Evolutionary conservation across 2,888 invertebrate genomes (phyloP).

Genomic region (Agapostemon virescens): DNA sequence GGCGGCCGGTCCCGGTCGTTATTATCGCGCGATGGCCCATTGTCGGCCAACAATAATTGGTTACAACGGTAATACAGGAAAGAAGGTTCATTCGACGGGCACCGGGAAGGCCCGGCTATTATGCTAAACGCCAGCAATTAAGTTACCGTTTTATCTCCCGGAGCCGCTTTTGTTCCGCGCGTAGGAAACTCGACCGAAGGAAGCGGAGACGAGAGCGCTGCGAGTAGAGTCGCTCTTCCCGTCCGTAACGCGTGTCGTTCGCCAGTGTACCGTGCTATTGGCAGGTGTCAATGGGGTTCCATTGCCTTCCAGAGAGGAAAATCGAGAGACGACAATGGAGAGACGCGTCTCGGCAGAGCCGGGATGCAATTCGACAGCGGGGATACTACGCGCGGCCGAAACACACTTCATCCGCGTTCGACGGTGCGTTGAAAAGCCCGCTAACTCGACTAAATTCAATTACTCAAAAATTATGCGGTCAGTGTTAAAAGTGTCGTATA

Average conservation of each 20-base stretch:
- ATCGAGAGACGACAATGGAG: constrained; percentile 27
- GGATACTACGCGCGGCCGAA: not conserved
- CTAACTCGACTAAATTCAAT: not conserved
- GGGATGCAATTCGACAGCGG: not conserved
- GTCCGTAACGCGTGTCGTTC: constrained; percentile 26
- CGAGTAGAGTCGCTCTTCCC: not conserved
- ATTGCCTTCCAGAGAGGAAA: constrained; percentile 31
- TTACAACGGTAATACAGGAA: constrained; percentile 58
- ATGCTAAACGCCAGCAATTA: constrained; percentile 70
- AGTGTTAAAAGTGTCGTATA: too few species aligned
- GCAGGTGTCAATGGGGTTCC: constrained; percentile 44
- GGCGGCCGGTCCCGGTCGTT: constrained; percentile 41
- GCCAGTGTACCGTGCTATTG: constrained; percentile 32
- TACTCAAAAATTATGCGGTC: not conserved
- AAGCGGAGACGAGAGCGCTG: not conserved
- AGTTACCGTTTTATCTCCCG: constrained; percentile 53
- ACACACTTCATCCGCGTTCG: not conserved
- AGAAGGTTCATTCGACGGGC: constrained; percentile 59
- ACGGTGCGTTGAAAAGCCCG: not conserved
- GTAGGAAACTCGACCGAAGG: constrained; percentile 33
- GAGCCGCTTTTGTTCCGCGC: constrained; percentile 32
- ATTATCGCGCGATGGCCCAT: constrained; percentile 48
- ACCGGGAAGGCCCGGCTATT: constrained; percentile 51
- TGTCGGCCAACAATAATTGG: constrained; percentile 61
- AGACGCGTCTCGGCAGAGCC: not conserved